Conservation (phyloP, 2,888 invertebrate genomes). For the Caprella mutica region DNA sequence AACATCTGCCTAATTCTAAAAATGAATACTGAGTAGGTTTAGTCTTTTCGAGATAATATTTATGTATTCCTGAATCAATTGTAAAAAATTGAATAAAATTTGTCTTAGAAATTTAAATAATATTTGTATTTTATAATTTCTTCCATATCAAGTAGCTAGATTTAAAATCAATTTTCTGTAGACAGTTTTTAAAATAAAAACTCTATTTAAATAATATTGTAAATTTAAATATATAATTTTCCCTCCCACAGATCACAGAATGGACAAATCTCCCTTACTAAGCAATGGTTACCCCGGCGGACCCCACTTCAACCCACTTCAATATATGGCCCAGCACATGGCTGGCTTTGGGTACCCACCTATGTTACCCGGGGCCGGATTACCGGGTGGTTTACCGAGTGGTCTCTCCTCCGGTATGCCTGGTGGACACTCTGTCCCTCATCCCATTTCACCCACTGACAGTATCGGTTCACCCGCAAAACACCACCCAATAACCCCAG, state of each 20-base stretch:
- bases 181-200: too few species aligned
- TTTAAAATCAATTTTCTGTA: too few species aligned
- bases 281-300: slow-evolving; percentile 83
- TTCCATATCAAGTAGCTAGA: too few species aligned
- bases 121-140: too few species aligned
- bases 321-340: slow-evolving; percentile 64
- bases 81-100: too few species aligned
- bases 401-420: slow-evolving; percentile 20
- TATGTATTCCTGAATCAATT: too few species aligned
- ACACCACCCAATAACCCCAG: slow-evolving; percentile 29
- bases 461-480: slow-evolving; percentile 27
- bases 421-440: slow-evolving; percentile 19
- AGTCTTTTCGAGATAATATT: too few species aligned
- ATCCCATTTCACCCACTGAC: slow-evolving; percentile 27
- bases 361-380: slow-evolving; percentile 20
- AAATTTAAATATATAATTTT: too few species aligned
- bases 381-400: slow-evolving; percentile 11
- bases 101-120: too few species aligned
- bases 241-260: slow-evolving; percentile 42
- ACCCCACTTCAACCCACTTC: slow-evolving; percentile 81
- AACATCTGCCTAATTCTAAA: too few species aligned
- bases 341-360: slow-evolving; percentile 30
- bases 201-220: too few species aligned
- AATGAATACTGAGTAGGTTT: too few species aligned
- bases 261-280: slow-evolving; percentile 82